Conservation (phyloP, 2,113 vertebrate genomes). For the Emydocephalus ijimae region DNA sequence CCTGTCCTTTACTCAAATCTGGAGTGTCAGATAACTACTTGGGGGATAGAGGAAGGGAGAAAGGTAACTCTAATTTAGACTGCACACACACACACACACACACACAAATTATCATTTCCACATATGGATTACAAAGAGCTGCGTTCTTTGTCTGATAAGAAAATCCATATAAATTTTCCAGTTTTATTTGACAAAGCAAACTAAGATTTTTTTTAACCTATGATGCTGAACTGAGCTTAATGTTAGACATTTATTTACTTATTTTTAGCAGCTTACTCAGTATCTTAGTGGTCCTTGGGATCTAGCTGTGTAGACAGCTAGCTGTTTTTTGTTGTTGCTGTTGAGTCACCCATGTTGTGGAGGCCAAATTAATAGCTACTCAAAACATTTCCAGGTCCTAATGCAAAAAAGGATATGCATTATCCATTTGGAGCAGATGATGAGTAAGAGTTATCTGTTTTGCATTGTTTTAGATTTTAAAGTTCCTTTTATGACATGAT, state of each 20-base stretch:
- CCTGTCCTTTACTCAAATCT: constrained; percentile 60
- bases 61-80: constrained; percentile 39
- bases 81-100: no score
- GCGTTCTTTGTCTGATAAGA: neutral
- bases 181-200: neutral
- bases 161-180: neutral
- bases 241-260: neutral
- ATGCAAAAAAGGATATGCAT: neutral
- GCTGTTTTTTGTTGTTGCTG: neutral
- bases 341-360: neutral
- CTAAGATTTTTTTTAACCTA: neutral
- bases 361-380: neutral
- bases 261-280: neutral
- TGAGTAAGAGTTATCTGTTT: neutral
- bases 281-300: neutral
- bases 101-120: constrained; percentile 28
- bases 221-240: neutral
- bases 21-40: constrained; percentile 70
- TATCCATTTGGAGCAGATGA: neutral
- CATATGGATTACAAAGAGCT: neutral
- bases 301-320: neutral
- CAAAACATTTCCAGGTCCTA: neutral
- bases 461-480: neutral
- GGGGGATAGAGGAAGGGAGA: constrained; percentile 68
- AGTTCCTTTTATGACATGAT: neutral